A percentile compares a stretch with the other conserved stretches of the same genome.
These are phyloP conservation scores for Lepeophtheirus nordmannii DNA, from an alignment of 2,888 invertebrate species.

Conservation along the genomic window DNA sequence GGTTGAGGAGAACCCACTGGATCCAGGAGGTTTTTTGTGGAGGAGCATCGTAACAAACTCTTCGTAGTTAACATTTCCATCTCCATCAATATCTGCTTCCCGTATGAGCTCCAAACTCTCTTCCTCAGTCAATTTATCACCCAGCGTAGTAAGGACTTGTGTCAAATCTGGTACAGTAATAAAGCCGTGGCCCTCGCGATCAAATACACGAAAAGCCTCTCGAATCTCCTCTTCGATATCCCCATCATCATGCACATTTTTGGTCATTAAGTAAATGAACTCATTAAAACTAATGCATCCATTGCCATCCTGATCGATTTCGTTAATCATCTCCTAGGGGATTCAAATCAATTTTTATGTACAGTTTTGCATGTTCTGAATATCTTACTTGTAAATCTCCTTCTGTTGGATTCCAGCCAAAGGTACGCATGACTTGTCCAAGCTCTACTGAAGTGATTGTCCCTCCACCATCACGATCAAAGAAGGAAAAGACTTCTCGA, in stretches of 20 bases:
- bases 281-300: constrained; percentile 24
- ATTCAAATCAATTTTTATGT: too few relatives aligned
- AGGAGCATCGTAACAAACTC: constrained; percentile 24
- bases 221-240: constrained; percentile 23
- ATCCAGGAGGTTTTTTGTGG: constrained; percentile 15
- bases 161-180: constrained; percentile 15
- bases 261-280: constrained; percentile 24
- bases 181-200: constrained; percentile 23
- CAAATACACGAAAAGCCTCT: constrained; percentile 24
- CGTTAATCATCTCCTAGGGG: constrained; percentile 23
- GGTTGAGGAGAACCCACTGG: background rate
- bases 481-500: constrained; percentile 20
- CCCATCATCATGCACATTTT: constrained; percentile 20
- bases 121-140: constrained; percentile 18
- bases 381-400: constrained; percentile 18
- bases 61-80: constrained; percentile 20
- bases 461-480: constrained; percentile 23
- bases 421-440: constrained; percentile 25
- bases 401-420: constrained; percentile 24
- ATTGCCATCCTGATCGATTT: constrained; percentile 24
- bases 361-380: too few relatives aligned
- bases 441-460: constrained; percentile 24
- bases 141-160: constrained; percentile 14
- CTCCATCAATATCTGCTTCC: constrained; percentile 24
- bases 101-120: constrained; percentile 21